Evolutionary conservation across 2,113 vertebrate genomes (phyloP).

Genomic region (Rhea americana): DNA sequence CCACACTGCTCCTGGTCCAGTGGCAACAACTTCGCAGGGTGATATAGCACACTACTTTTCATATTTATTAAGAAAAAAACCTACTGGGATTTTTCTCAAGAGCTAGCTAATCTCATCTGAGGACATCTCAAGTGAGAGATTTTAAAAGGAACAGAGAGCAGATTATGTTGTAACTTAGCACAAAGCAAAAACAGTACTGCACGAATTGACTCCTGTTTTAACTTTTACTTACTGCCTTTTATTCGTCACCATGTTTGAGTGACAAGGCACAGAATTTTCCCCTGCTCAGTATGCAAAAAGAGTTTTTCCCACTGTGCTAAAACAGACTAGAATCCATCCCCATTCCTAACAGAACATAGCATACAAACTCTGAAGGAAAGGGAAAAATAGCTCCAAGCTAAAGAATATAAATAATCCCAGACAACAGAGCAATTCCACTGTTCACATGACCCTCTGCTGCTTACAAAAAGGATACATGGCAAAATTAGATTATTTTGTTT

Average conservation of each 20-base stretch:
- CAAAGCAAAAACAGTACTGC: neutral
- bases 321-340: neutral
- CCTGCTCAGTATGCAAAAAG: neutral
- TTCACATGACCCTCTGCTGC: neutral
- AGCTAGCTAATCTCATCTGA: neutral
- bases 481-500: constrained; percentile 27
- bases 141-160: neutral
- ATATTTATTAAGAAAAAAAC: neutral
- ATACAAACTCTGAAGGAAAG: constrained; percentile 44
- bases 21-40: neutral
- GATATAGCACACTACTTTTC: neutral
- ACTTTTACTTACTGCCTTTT: neutral
- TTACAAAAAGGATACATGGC: constrained; percentile 23
- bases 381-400: constrained; percentile 28
- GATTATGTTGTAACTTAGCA: neutral
- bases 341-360: constrained; percentile 10
- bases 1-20: neutral
- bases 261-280: neutral
- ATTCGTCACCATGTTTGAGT: neutral
- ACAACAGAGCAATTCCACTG: neutral
- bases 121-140: neutral
- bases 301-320: neutral
- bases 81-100: neutral
- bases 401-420: neutral
- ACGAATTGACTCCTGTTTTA: neutral